These are phyloP conservation scores for Drosophila athabasca DNA, from an alignment of 1,140 invertebrate species.

Conservation along the genomic window DNA sequence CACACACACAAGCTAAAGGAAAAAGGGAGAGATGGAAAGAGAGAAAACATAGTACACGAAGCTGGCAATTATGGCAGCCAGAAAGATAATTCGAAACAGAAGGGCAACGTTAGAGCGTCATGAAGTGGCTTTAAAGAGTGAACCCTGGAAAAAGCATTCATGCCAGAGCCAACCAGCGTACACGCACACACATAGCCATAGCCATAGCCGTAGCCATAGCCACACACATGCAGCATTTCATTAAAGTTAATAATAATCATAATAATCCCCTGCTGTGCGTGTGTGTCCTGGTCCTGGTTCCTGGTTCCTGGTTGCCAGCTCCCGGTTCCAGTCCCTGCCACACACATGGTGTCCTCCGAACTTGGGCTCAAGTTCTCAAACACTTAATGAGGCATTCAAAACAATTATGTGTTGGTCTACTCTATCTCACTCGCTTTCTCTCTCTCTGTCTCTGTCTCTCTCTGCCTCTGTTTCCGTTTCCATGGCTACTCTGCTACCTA, in stretches of 20 bases:
- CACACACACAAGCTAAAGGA: conserved; percentile 38
- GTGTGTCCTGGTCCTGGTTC: conserved; percentile 29
- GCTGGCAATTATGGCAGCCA: conserved; percentile 41
- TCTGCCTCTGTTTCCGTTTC: not conserved
- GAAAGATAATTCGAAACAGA: conserved; percentile 51
- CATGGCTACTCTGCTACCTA: no score
- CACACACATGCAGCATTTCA: conserved; percentile 30
- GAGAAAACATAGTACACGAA: conserved; percentile 15
- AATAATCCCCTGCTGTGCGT: conserved; percentile 66
- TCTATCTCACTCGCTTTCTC: conserved; percentile 5
- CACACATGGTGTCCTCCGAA: conserved; percentile 2
- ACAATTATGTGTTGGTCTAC: conserved; percentile 65
- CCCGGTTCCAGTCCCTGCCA: not conserved
- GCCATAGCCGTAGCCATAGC: no score
- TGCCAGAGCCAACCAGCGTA: not conserved
- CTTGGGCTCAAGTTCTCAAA: conserved; percentile 70
- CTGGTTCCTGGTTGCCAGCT: not conserved
- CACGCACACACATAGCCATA: not conserved
- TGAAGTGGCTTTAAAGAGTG: conserved; percentile 67
- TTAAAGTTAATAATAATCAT: conserved; percentile 71
- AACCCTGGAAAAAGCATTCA: conserved; percentile 17
- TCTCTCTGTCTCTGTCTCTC: not conserved
- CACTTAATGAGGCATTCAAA: conserved; percentile 79
- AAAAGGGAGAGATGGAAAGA: conserved; percentile 10
- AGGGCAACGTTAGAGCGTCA: conserved; percentile 34